Evolutionary conservation across 2,888 invertebrate species (phyloP), one percentile per base, ranked within the genome.

Genomic region (Lagria hirta): DNA sequence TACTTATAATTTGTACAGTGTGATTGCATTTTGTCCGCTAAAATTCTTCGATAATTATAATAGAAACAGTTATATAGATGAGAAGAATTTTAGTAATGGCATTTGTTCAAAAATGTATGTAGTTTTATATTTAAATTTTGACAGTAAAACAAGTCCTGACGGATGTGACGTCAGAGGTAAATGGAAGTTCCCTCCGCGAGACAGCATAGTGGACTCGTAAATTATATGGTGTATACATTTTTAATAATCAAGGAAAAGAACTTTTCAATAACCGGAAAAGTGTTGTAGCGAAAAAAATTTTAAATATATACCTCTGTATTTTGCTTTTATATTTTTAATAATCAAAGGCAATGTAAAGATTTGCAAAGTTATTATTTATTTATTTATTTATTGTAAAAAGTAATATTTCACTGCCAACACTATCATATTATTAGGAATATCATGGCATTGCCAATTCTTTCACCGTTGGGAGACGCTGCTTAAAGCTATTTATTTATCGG

Each of bases 161-260:
- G 64, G 64, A 57, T 63, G 60, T 55, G 64, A 63, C 50, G 65
- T 63, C 51, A 64, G 69, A 58, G 66, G 66, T 55, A 69, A 65
- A 54, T 69, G 69, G 68, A 68, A 65, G 61, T 69, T 70, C 60
- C 70, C 68, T 57, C 66, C 68, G 50, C 65, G 68, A 61, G 64
- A 67, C 61, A 65, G 60, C 56, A 53, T 64, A 58, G 58, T 63
- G 60, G 64, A 63, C 60, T 60, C 61, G 56, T 58, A 56, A 38
- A 47, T n/a, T n/a, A n/a, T n/a, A n/a, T 55, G 50, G 54, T 56
- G 54, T 41, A 36, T 49, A 52, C n/a, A 55, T 49, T 53, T 52
- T 52, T 51, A 54, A 51, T 57, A 59, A 58, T 58, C 55, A 60
- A n/a, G n/a, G n/a, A n/a, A n/a, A 58, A 54, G 43, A 36, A 51